A percentile compares a stretch with the other conserved stretches of the same genome.
Conservation (phyloP, 2,113 vertebrate genomes). For the pig (Sus scrofa) region T2T-Sscrofa CM000817.6:44332501-44333000, state of each 20-base stretch:
- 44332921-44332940: slow-evolving; percentile 91
- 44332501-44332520: slow-evolving; percentile 90
- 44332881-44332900: slow-evolving; percentile 89
- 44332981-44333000: slow-evolving; percentile 95
- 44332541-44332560: slow-evolving; percentile 86
- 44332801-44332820: slow-evolving; percentile 77
- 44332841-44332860: slow-evolving; percentile 87
- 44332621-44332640: slow-evolving; percentile 83
- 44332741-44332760: slow-evolving; percentile 71
- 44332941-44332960: slow-evolving; percentile 96
- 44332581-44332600: slow-evolving; percentile 84
- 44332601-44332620: slow-evolving; percentile 80
- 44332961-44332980: slow-evolving; percentile 97
- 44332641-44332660: slow-evolving; percentile 64
- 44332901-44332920: slow-evolving; percentile 88
- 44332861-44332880: slow-evolving; percentile 89
- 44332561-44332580: slow-evolving; percentile 58
- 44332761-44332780: slow-evolving; percentile 70
- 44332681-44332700: not conserved
- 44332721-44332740: slow-evolving; percentile 52
- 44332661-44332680: rapidly evolving
- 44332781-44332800: slow-evolving; percentile 86
- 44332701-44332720: rapidly evolving
- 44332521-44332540: slow-evolving; percentile 88
- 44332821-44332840: slow-evolving; percentile 74